phyloP scores from a whole-genome alignment of 2,797 vertebrate species.

The Xenopus petersii region DNA sequence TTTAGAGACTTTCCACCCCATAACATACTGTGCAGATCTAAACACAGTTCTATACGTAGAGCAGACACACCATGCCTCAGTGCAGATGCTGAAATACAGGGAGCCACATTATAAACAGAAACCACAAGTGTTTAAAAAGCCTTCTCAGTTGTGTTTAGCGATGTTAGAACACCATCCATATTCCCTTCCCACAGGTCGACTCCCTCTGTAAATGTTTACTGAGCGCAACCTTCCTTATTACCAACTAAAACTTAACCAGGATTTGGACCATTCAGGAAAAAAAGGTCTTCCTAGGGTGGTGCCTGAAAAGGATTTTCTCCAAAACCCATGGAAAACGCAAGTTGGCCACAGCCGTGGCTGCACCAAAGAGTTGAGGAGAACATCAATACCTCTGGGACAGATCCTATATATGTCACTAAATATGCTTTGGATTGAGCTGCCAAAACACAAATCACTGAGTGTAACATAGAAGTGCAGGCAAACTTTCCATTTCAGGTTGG shows the following conservation, averaged over 20 bases:
- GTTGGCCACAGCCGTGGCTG: not conserved
- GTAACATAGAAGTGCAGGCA: not conserved
- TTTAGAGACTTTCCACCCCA: constrained; percentile 17
- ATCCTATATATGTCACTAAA: not conserved
- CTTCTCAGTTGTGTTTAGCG: constrained; percentile 28
- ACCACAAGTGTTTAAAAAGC: constrained; percentile 20
- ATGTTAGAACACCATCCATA: constrained; percentile 31
- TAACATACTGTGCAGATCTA: constrained; percentile 6
- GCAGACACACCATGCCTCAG: constrained; percentile 39
- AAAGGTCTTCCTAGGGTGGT: not conserved
- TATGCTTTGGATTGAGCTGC: not conserved
- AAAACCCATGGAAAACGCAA: not conserved
- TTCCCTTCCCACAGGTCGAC: constrained; percentile 23
- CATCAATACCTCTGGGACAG: not conserved
- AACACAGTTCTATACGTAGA: constrained; percentile 1
- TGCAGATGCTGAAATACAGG: constrained; percentile 24
- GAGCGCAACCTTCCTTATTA: constrained; percentile 7
- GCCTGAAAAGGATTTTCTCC: not conserved
- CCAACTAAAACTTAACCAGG: not conserved
- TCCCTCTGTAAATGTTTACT: constrained; percentile 25
- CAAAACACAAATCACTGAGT: not conserved
- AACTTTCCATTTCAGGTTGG: no score
- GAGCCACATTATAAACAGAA: constrained; percentile 29
- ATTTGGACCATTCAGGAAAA: not conserved
- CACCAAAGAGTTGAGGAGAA: not conserved